Evolutionary conservation across 2,888 invertebrate genomes (phyloP).

Genomic region (Eupithecia centaureata): DNA sequence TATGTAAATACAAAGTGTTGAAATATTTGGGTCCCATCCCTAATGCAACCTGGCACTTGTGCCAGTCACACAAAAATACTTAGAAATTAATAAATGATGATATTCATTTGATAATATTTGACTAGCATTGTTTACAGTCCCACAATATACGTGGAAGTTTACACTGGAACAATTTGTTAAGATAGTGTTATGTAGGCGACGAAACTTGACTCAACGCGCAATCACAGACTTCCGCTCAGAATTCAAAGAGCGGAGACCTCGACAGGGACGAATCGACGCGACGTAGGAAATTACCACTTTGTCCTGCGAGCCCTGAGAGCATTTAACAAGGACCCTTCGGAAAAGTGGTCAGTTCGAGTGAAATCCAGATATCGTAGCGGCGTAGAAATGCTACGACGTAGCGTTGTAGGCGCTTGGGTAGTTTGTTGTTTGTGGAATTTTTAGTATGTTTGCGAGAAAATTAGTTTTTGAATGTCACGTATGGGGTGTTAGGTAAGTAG

Average conservation of each 20-base stretch:
- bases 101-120: slow-evolving; percentile 36
- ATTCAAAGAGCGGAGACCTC: slow-evolving; percentile 40
- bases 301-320: not conserved
- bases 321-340: not conserved
- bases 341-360: not conserved
- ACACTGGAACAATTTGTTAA: slow-evolving; percentile 49
- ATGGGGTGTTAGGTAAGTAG: too few species aligned
- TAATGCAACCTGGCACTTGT: not conserved
- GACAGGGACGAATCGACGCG: slow-evolving; percentile 20
- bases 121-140: slow-evolving; percentile 43
- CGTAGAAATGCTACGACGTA: slow-evolving; percentile 2
- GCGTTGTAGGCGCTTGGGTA: not conserved
- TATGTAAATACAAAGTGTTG: not conserved
- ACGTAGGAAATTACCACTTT: slow-evolving; percentile 23
- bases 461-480: too few species aligned
- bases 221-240: slow-evolving; percentile 63
- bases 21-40: slow-evolving; percentile 15
- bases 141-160: slow-evolving; percentile 46
- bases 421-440: too few species aligned
- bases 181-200: slow-evolving; percentile 48
- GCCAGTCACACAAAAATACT: slow-evolving; percentile 26
- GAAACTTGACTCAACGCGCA: slow-evolving; percentile 61
- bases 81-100: slow-evolving; percentile 32
- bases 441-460: too few species aligned
- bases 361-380: not conserved